Conservation (phyloP, 2,888 invertebrate species). For the Apamea anceps region DNA sequence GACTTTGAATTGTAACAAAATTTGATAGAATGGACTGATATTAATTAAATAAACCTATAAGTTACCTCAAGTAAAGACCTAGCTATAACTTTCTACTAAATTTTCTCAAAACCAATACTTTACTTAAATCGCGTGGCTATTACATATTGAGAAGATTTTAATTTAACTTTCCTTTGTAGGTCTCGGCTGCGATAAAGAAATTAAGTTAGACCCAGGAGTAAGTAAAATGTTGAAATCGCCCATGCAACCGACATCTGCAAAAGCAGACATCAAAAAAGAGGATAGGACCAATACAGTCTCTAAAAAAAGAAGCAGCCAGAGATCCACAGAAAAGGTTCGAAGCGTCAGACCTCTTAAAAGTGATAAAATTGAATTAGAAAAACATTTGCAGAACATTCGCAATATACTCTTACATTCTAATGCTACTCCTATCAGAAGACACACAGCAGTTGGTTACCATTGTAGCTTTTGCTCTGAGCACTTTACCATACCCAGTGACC, state of each 20-base stretch:
- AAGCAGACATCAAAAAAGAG: not conserved
- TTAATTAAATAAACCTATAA: not conserved
- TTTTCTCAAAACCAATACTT: not conserved
- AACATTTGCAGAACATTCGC: slow-evolving; percentile 70
- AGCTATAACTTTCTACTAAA: not conserved
- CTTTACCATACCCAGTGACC: slow-evolving; percentile 70
- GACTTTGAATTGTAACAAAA: not conserved
- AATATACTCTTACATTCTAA: slow-evolving; percentile 75
- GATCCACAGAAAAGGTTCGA: slow-evolving; percentile 10
- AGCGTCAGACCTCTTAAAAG: not conserved
- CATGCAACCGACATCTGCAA: slow-evolving; percentile 1
- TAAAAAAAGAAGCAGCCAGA: slow-evolving; percentile 12
- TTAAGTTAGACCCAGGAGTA: slow-evolving; percentile 21
- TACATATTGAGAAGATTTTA: slow-evolving; percentile 11
- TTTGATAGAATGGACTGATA: not conserved
- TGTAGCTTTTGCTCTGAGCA: slow-evolving; percentile 76
- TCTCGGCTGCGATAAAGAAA: slow-evolving; percentile 14
- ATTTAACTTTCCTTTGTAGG: slow-evolving; percentile 23
- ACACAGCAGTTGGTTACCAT: slow-evolving; percentile 73
- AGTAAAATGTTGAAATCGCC: slow-evolving; percentile 16
- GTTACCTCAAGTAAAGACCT: not conserved
- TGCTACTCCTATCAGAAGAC: slow-evolving; percentile 77
- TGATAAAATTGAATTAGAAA: slow-evolving; percentile 43
- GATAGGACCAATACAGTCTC: slow-evolving; percentile 1
- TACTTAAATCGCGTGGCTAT: not conserved